Evolutionary conservation across 1,140 invertebrate species (phyloP), one percentile per base, ranked within the genome.

Genomic region (Halesus radiatus): DNA sequence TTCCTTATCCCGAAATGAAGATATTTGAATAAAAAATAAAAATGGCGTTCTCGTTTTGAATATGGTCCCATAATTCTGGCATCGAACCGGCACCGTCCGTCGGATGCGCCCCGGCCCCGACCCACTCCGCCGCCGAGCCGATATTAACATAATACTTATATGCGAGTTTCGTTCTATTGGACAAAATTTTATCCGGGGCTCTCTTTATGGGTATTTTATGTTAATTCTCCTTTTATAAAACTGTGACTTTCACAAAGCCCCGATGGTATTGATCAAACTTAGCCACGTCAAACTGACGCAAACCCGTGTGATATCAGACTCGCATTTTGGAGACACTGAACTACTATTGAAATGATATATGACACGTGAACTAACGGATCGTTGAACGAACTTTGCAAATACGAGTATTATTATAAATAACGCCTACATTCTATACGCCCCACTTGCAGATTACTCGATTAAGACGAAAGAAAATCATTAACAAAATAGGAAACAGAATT

Each of bases 201-300:
- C 81, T 80, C 68, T 83, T 83, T 83, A 83, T 83, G 81, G 77
- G 79, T 72, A 83, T 80, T 83, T 83, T 83, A 83, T 80, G 79
- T 76, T 83, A 83, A 80, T 83, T 23, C 29, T 45, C 56, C 54
- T 80, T 83, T 79, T 76, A 83, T 70, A 76, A 62, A 81, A 81
- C 74, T 76, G 76, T 78, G 68, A 81, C 76, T 81, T 81, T 81
- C 64, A 78, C 64, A 53, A 29, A 64, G 64, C 15, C 22, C 64
- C 22, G 26, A 32, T 78, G 68, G 66, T 78, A 78, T 78, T 72
- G 76, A 78, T 78, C 66, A 70, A 78, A 72, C 60, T 22, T 72
- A 78, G 56, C 22, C 2, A 52, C 62, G 45, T 66, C 56, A 54
- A 62, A 76, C 50, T 64, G 62, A 77, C 60, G 76, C 74, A 60